Base-by-base conservation (phyloP, 2,797 vertebrate species). In the Borostomias antarcticus region DNA sequence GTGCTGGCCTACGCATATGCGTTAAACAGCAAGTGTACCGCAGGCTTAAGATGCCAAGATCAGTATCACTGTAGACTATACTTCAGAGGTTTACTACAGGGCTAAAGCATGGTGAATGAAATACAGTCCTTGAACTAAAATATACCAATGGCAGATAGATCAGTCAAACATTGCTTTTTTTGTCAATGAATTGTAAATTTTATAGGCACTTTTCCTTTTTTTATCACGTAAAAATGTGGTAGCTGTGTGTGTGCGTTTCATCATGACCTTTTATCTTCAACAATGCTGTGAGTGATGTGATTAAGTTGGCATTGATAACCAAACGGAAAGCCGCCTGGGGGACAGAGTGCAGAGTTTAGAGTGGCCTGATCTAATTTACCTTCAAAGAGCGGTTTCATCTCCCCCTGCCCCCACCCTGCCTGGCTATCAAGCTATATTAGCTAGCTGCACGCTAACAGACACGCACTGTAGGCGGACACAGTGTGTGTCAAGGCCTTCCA, bases 201-300 rank as follows among this genome's bases (percentile, higher is more conserved):
- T n/a, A n/a, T n/a, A n/a, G n/a, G n/a, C 40, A n/a, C 15, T 45
- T 45, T 3, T 13, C 1, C 17, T 10, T 17, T 4, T 10, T 40
- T 4, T 10, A 17, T 40, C 9, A 40, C 17, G 17, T 40, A 40
- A 15, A 45, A 63, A 50, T 62, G 51, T 58, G 13, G n/a, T n/a
- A n/a, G n/a, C n/a, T 26, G 33, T 70, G 51, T 54, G 35, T 52
- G 62, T 32, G 58, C 30, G 62, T 58, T 35, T 59, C 7, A 28
- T 9, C 35, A 19, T 30, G 54, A 30, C 32, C 9, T 45, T 59
- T 17, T 17, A 45, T 59, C 58, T 28, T 2, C 30, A 37, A 32
- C 28, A 69, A 29, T 35, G 70, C 32, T 19, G 47, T 32, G 52
- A 50, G 8, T 75, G 77, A 82, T 62, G 66, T 74, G 73, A 73